phyloP scores from a whole-genome alignment of 2,113 vertebrate genomes.

The Arizona elegans region DNA sequence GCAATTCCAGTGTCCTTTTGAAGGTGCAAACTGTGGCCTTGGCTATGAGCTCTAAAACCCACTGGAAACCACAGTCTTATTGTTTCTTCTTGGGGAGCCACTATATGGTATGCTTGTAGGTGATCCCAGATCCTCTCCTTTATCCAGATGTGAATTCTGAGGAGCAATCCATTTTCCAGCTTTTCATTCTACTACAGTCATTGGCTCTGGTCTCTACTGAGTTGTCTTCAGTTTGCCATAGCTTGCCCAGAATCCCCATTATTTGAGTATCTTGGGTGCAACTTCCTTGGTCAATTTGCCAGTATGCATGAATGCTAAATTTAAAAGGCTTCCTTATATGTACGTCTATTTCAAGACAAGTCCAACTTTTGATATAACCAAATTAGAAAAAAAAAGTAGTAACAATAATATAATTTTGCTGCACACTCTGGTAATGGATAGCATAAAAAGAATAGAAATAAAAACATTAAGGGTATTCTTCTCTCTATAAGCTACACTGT shows the following conservation, averaged over 20 bases:
- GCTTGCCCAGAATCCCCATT: not conserved
- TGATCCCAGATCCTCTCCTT: not conserved
- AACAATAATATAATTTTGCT: constrained; percentile 61
- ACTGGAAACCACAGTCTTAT: not conserved
- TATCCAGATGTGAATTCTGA: not conserved
- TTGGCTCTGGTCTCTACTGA: not conserved
- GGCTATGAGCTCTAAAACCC: not conserved
- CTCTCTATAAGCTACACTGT: constrained; percentile 63
- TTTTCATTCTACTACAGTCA: not conserved
- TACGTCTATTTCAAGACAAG: not conserved
- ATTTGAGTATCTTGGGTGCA: not conserved
- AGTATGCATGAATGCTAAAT: not conserved
- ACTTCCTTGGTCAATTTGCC: not conserved
- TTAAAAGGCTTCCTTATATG: not conserved
- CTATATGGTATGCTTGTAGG: not conserved
- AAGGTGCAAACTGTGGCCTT: not conserved
- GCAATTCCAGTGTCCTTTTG: not conserved
- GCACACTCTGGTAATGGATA: constrained; percentile 51
- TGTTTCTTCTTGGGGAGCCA: not conserved
- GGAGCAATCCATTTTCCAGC: not conserved
- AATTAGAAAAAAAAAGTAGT: not conserved
- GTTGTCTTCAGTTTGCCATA: not conserved
- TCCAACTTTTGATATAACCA: not conserved
- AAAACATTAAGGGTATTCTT: constrained; percentile 64
- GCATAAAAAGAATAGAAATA: constrained; percentile 65